These are phyloP conservation scores for Drosophila quinaria DNA, from an alignment of 2,888 invertebrate genomes.

Conservation along the genomic window DNA sequence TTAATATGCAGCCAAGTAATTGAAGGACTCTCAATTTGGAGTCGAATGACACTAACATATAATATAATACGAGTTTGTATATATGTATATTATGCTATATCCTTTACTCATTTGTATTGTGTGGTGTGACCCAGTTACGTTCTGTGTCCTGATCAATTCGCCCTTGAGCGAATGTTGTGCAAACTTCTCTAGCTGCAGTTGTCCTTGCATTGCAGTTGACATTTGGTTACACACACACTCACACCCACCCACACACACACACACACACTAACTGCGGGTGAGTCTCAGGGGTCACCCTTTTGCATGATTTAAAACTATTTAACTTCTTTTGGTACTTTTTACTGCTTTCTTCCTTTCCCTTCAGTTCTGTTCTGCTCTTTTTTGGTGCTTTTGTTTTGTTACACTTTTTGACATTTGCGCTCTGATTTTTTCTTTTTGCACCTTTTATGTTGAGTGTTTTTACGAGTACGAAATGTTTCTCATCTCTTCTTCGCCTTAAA, in stretches of 20 bases:
- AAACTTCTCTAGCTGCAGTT: conserved; percentile 74
- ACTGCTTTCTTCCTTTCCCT: background rate
- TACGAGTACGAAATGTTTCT: conserved; percentile 33
- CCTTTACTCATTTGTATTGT: conserved; percentile 43
- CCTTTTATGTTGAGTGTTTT: conserved; percentile 66
- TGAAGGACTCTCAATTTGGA: conserved; percentile 39
- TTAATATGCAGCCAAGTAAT: conserved; percentile 57
- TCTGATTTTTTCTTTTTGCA: conserved; percentile 64
- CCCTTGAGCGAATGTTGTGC: conserved; percentile 63
- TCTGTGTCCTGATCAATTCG: conserved; percentile 58
- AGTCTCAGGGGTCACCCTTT: conserved; percentile 51
- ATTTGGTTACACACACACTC: conserved; percentile 51
- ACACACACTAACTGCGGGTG: conserved; percentile 15
- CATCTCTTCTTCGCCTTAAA: conserved; percentile 42
- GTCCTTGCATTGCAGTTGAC: conserved; percentile 74
- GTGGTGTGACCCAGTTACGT: conserved; percentile 55
- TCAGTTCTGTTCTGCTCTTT: background rate
- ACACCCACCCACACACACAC: conserved; percentile 11
- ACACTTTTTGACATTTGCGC: conserved; percentile 55
- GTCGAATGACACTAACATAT: conserved; percentile 52
- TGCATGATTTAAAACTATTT: conserved; percentile 77
- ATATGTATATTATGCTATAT: conserved; percentile 13
- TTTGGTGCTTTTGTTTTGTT: conserved; percentile 39
- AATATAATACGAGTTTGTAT: background rate
- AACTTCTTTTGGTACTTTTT: conserved; percentile 57